Conservation (phyloP, 1,140 invertebrate genomes). For the Drosophila neocordata region DNA sequence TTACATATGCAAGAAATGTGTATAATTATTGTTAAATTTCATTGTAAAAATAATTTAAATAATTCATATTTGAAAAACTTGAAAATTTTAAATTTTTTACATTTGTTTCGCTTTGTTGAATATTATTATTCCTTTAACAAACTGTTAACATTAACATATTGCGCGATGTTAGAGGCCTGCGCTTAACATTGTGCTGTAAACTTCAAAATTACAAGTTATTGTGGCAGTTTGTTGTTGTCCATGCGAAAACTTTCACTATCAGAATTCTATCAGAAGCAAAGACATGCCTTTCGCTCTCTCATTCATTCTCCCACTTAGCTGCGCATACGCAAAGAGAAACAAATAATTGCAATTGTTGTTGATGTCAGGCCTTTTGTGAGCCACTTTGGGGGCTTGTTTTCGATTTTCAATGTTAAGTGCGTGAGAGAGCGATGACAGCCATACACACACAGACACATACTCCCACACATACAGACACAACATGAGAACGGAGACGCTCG, state of each 20-base stretch:
- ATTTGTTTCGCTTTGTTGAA: neutral
- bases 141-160: neutral
- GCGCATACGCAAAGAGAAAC: conserved; percentile 51
- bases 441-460: conserved; percentile 34
- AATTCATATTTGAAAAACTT: too few relatives aligned
- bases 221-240: conserved; percentile 39
- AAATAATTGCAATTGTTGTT: conserved; percentile 14
- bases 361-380: conserved; percentile 56
- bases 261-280: conserved; percentile 34
- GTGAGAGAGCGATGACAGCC: conserved; percentile 41
- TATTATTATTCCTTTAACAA: neutral
- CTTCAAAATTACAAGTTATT: conserved; percentile 60
- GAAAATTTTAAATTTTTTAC: too few relatives aligned
- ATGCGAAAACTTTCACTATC: conserved; percentile 69
- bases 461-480: neutral
- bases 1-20: neutral
- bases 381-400: conserved; percentile 76
- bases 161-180: neutral
- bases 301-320: conserved; percentile 8
- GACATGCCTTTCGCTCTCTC: conserved; percentile 6
- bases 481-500: conserved; percentile 21
- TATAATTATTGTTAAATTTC: conserved; percentile 11
- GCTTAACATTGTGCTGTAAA: conserved; percentile 54
- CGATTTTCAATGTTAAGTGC: conserved; percentile 78
- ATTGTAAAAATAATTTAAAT: neutral